Conservation (phyloP, 1,140 invertebrate genomes). For the Colletes latitarsis region DNA sequence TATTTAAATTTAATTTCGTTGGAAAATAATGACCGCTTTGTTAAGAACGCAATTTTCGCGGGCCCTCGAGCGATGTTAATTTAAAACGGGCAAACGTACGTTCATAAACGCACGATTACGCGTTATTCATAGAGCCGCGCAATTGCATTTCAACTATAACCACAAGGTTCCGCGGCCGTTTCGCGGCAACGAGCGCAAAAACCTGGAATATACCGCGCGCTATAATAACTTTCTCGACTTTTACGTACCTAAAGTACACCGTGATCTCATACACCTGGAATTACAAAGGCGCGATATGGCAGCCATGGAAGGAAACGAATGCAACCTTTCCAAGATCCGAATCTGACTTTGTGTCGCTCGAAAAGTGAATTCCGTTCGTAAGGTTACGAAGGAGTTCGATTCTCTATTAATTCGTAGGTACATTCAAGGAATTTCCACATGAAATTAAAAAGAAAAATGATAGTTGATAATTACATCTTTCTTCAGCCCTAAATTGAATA, state of each 20-base stretch:
- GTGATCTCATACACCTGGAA: conserved; percentile 43
- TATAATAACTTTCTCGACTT: conserved; percentile 23
- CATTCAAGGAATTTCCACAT: too few species aligned
- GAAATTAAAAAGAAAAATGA: too few species aligned
- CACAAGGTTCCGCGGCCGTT: not conserved
- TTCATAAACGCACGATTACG: not conserved
- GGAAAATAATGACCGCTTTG: not conserved
- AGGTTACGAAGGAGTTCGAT: too few species aligned
- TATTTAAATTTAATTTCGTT: not conserved
- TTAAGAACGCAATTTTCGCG: not conserved
- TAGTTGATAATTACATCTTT: too few species aligned
- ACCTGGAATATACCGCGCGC: not conserved
- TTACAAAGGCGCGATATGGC: conserved; percentile 20
- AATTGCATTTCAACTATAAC: not conserved
- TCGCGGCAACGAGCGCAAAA: not conserved
- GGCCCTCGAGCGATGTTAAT: too few species aligned
- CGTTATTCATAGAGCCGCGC: not conserved
- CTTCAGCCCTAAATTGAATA: too few species aligned
- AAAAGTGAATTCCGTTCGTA: too few species aligned
- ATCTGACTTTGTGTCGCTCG: not conserved
- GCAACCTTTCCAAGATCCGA: conserved; percentile 1
- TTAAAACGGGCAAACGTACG: not conserved
- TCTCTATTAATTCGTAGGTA: too few species aligned
- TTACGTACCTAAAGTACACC: not conserved
- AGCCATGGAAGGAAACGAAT: not conserved